These are phyloP conservation scores for Argentina silus DNA, from an alignment of 2,797 vertebrate genomes.

Conservation along the genomic window DNA sequence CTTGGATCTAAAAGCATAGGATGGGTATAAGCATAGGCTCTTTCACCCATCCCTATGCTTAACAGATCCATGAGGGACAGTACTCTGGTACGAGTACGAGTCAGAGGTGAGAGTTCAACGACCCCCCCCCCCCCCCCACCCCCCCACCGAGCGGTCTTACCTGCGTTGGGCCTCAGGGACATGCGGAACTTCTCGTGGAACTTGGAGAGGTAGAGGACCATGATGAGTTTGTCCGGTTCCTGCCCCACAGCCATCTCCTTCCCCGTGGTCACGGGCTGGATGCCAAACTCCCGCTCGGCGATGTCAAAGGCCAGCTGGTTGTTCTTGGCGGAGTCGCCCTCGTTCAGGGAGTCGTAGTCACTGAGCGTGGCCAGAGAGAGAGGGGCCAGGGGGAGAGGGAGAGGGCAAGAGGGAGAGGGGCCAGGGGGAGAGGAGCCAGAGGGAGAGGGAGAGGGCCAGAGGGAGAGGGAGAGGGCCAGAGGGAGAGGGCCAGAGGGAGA, in stretches of 20 bases:
- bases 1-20: too few relatives aligned
- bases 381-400: not conserved
- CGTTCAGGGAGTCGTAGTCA: slow-evolving; percentile 87
- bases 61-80: too few relatives aligned
- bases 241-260: slow-evolving; percentile 82
- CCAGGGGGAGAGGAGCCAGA: not conserved
- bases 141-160: slow-evolving; percentile 65
- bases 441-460: not conserved
- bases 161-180: slow-evolving; percentile 71
- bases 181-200: slow-evolving; percentile 93
- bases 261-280: slow-evolving; percentile 91
- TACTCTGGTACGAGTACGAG: too few relatives aligned
- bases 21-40: too few relatives aligned
- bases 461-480: not conserved
- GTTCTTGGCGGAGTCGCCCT: slow-evolving; percentile 84
- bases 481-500: not conserved
- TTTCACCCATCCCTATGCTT: too few relatives aligned
- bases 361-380: slow-evolving; percentile 65
- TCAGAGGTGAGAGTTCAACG: too few relatives aligned
- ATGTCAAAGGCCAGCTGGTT: slow-evolving; percentile 94
- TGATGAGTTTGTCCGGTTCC: slow-evolving; percentile 92
- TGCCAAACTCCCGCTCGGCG: slow-evolving; percentile 88
- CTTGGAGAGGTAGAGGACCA: slow-evolving; percentile 96
- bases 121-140: too few relatives aligned
- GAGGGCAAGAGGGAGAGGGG: not conserved